A percentile compares a stretch with the other conserved stretches of the same genome.
phyloP scores from a whole-genome alignment of 1,140 invertebrate species.

The Meloidogyne floridensis region DNA sequence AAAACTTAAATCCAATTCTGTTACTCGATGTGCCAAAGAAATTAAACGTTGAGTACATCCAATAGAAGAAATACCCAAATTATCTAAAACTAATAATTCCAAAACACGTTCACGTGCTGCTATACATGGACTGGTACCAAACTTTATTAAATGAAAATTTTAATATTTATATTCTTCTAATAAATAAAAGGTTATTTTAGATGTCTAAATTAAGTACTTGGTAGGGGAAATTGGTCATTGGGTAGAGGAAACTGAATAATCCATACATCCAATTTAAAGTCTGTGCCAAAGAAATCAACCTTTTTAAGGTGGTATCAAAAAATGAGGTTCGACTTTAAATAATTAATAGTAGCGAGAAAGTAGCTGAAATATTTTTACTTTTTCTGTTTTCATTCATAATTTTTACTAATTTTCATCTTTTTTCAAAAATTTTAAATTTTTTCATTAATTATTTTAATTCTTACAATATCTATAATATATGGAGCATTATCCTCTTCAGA shows the following conservation, averaged over 20 bases:
- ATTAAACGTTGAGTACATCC: slow-evolving; percentile 10
- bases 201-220: too few relatives aligned
- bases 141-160: slow-evolving; percentile 17
- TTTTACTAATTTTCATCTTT: too few relatives aligned
- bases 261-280: too few relatives aligned
- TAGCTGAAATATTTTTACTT: too few relatives aligned
- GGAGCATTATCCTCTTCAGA: slow-evolving; percentile 3
- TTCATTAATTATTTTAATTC: not conserved
- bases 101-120: slow-evolving; percentile 21
- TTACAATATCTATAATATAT: slow-evolving; percentile 23
- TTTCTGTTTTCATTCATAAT: too few relatives aligned
- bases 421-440: not conserved
- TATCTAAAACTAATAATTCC: slow-evolving; percentile 25
- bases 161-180: not conserved
- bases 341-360: too few relatives aligned
- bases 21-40: slow-evolving; percentile 25
- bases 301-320: too few relatives aligned
- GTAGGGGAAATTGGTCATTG: too few relatives aligned
- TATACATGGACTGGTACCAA: slow-evolving; percentile 12
- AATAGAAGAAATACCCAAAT: slow-evolving; percentile 24
- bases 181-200: not conserved
- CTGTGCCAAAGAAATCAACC: too few relatives aligned
- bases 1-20: slow-evolving; percentile 19
- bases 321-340: too few relatives aligned
- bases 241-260: too few relatives aligned